Conservation (phyloP, 2,113 vertebrate species). For the Python bivittatus region DNA sequence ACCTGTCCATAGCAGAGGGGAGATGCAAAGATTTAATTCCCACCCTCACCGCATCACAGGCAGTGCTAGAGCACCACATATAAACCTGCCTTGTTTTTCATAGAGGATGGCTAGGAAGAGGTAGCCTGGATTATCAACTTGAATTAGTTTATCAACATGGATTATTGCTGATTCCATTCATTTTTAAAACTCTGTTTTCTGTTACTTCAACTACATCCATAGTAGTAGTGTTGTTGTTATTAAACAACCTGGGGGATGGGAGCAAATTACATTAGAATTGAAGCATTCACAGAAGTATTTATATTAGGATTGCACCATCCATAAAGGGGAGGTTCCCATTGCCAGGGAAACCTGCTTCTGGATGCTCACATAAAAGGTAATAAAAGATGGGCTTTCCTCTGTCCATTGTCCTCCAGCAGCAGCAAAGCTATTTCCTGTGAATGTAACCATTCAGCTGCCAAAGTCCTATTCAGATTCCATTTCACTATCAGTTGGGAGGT, state of each 20-base stretch:
- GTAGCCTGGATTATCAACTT: not conserved
- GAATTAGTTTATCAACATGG: not conserved
- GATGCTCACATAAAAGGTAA: not conserved
- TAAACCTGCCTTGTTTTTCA: not conserved
- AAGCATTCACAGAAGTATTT: not conserved
- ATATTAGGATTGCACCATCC: not conserved
- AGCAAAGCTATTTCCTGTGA: not conserved
- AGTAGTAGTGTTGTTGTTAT: not conserved
- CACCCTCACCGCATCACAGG: not conserved
- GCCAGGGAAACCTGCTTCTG: not conserved
- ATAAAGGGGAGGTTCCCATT: not conserved
- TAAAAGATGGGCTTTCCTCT: not conserved
- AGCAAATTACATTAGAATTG: not conserved
- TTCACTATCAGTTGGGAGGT: not conserved
- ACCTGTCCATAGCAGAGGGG: not conserved
- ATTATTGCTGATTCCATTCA: not conserved
- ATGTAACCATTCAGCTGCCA: not conserved
- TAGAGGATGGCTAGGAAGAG: not conserved
- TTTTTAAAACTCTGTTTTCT: not conserved
- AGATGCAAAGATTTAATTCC: not conserved
- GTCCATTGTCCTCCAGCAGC: not conserved
- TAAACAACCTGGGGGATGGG: not conserved
- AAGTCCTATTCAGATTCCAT: not conserved
- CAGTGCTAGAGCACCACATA: not conserved
- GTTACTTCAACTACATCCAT: not conserved